Conservation (phyloP, 2,797 vertebrate genomes). For the Allobates femoralis region DNA sequence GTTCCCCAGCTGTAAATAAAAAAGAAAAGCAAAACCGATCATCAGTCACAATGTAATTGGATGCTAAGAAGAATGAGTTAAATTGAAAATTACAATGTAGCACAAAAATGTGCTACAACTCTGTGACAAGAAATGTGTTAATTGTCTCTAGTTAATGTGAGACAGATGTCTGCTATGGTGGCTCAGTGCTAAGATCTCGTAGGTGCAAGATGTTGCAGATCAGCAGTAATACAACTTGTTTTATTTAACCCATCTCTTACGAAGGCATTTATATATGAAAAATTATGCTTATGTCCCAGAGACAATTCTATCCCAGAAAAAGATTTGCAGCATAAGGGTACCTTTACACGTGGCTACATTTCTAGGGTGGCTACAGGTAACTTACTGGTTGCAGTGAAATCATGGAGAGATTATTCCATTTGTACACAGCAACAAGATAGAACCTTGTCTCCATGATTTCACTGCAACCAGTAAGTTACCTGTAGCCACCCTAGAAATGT, state of each 20-base stretch:
- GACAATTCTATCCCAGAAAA: not conserved
- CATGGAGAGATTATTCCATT: no score
- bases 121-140: constrained; percentile 68
- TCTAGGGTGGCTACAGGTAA: no score
- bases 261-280: not conserved
- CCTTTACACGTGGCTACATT: no score
- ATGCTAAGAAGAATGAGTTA: constrained; percentile 64
- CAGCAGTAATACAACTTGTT: constrained; percentile 34
- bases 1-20: constrained; percentile 91
- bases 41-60: not conserved
- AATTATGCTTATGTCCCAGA: not conserved
- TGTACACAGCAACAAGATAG: no score
- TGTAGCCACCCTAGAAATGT: no score
- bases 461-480: no score
- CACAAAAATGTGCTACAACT: constrained; percentile 62
- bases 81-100: constrained; percentile 58
- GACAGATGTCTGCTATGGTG: constrained; percentile 68
- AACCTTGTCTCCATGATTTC: no score
- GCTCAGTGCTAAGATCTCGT: constrained; percentile 38
- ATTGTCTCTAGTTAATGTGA: constrained; percentile 68
- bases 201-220: constrained; percentile 57
- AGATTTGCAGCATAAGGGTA: not conserved
- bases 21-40: constrained; percentile 65
- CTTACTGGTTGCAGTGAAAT: no score
- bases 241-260: constrained; percentile 12